Percentiles rank a stretch among this genome's conserved stretches.
phyloP scores from a whole-genome alignment of 2,113 vertebrate species.

The Labeo catla region DNA sequence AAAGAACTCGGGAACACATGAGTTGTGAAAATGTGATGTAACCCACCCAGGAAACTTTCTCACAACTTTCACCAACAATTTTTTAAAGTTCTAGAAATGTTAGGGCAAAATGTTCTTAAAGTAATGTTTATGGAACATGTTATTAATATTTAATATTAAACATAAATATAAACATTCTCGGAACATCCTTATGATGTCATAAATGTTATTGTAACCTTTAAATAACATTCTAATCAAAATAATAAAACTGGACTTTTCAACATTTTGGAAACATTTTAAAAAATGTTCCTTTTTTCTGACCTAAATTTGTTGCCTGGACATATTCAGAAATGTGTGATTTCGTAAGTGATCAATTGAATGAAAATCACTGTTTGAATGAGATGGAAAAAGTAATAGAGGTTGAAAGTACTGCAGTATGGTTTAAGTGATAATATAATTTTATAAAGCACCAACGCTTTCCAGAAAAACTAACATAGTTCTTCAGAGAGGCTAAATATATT shows the following conservation, averaged over 20 bases:
- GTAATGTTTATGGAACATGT: too few species aligned
- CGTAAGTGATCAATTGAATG: conserved; percentile 38
- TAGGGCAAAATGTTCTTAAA: background rate
- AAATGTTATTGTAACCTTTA: too few species aligned
- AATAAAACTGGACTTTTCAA: too few species aligned
- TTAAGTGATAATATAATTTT: conserved; percentile 32
- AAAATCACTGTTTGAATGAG: background rate
- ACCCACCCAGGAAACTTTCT: background rate
- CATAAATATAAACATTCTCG: too few species aligned
- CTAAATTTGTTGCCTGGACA: too few species aligned
- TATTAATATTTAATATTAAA: too few species aligned
- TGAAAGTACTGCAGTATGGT: background rate
- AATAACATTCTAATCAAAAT: too few species aligned
- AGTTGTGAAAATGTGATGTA: background rate
- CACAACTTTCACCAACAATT: too few species aligned
- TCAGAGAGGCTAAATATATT: conserved; percentile 39
- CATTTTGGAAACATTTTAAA: too few species aligned
- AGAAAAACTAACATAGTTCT: conserved; percentile 31
- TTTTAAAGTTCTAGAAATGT: background rate
- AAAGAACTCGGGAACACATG: background rate
- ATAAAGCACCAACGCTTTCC: conserved; percentile 34
- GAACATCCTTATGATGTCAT: background rate
- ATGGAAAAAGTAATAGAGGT: background rate
- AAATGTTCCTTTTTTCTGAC: too few species aligned
- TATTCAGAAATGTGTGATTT: background rate